Percentiles rank a stretch among this genome's conserved stretches.
Evolutionary conservation across 2,888 invertebrate genomes (phyloP).

Genomic region (Neelides folsomi): DNA sequence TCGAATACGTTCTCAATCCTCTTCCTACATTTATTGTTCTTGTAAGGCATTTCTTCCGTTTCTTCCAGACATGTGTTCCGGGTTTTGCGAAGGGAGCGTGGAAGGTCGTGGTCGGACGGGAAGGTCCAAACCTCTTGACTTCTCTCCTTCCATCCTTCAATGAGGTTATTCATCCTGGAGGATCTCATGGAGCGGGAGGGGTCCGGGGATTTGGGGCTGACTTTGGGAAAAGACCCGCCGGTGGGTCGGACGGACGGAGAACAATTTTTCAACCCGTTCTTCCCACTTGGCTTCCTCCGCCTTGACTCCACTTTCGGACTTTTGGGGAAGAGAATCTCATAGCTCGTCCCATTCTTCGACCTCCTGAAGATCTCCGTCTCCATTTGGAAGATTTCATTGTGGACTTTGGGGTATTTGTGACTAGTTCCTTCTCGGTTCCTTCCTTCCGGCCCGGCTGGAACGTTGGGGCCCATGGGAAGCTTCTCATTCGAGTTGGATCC

Average conservation of each 20-base stretch:
- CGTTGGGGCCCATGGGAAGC: slow-evolving; percentile 8
- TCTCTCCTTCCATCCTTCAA: background rate
- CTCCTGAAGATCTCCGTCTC: slow-evolving; percentile 3
- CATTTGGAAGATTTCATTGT: background rate
- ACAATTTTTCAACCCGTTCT: too few species aligned
- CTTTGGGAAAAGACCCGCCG: too few species aligned
- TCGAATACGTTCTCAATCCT: too few species aligned
- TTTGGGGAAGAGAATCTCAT: slow-evolving; percentile 18
- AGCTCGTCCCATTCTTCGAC: slow-evolving; percentile 23
- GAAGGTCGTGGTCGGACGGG: slow-evolving; percentile 31
- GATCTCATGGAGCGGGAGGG: slow-evolving; percentile 8
- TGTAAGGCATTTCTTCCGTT: slow-evolving; percentile 10
- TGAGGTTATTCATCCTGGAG: background rate
- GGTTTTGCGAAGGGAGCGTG: slow-evolving; percentile 30
- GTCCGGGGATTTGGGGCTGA: background rate
- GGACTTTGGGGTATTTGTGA: background rate
- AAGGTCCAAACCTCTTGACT: slow-evolving; percentile 31
- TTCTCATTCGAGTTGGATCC: slow-evolving; percentile 14
- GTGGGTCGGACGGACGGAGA: too few species aligned
- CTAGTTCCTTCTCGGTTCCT: background rate
- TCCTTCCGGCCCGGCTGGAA: slow-evolving; percentile 2
- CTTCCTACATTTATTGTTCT: background rate
- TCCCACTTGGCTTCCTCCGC: too few species aligned
- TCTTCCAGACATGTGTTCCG: slow-evolving; percentile 30
- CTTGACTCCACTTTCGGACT: slow-evolving; percentile 2